Base-by-base conservation (phyloP, 2,797 vertebrate genomes). In the Botia kubotai region DNA sequence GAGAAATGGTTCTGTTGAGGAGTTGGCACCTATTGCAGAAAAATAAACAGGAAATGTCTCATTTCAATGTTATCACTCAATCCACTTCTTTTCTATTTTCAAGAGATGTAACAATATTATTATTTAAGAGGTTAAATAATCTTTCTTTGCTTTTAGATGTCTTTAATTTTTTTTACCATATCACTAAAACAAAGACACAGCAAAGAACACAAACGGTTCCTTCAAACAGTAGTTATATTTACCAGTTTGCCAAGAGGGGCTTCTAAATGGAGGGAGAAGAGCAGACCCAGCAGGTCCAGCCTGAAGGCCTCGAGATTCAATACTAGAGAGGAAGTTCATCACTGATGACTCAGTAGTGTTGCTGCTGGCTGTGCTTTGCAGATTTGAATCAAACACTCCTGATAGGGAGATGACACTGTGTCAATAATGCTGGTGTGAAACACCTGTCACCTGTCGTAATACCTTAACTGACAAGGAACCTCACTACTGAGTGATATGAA, bases 321-420 rank as follows among this genome's bases (percentile, higher is more conserved):
- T 95, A 90, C 96, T 92, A 88, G 97, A 95, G 75, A 99, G 95
- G 94, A 99, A 98, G 93, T 95, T 98, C 97, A 98, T 96, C 89
- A 98, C 95, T 75, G 98, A 96, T 85, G 95, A 95, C 91, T 98
- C 97, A 89, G 97, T 95, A 94, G 95, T 95, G 94, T 95, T 96
- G 88, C 92, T 93, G 91, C 92, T 95, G 80, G 78, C 12, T 33
- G 95, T 92, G 90, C 87, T 92, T 86, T 94, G 94, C 81, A 94
- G 91, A 90, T 90, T 91, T 80, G 90, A 88, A 90, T 98, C 96
- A 92, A 99, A 97, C 77, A 95, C 91, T 92, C 95, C 95, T 77
- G 79, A 77, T 14, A 53, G 17, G 21, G 8, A 13, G n/a, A 70
- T 33, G 16, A 2, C 55, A 72, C 87, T 36, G 7, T 17, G 55